Base-by-base conservation (phyloP, 2,113 vertebrate species). In the Hiodon tergisus region DNA sequence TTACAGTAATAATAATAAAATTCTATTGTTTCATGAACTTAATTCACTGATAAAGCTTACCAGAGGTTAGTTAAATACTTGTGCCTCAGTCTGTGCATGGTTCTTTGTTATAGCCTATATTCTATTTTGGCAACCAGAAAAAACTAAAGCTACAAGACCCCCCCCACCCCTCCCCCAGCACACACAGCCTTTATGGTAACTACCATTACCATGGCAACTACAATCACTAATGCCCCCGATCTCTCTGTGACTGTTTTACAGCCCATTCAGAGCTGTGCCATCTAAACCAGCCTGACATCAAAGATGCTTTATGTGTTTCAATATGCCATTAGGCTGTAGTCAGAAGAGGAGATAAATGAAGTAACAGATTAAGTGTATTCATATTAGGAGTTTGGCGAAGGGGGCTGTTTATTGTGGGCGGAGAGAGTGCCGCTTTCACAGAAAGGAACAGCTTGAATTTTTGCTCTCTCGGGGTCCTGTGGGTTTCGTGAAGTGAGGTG, bases 281-380 rank as follows among this genome's bases (percentile, higher is more conserved):
- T 70, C 77, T 69, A 69, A 72, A 72, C 63, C 77, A 50, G 79
- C 69, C 60, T 17, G 68, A 84, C 84, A 83, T 85, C 81, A 85
- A 84, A 86, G 81, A 73, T 73, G 63, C 68, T 80, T 78, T 72
- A 77, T 76, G 74, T 71, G 66, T 78, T 78, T 79, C 48, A 72
- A 73, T 67, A 60, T 69, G 53, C 63, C 78, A 79, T 86, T 84
- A 82, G 81, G 69, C 75, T 75, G 57, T 71, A 52, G 75, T 79
- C 63, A 47, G 76, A 79, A 71, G 73, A 76, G 69, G 78, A 65
- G 16, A 83, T 73, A 80, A 81, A 78, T 78, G 74, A 78, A 78
- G 73, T 74, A 68, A 71, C 74, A 78, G 77, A 77, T 84, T 81
- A 79, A 84, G 80, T 80, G 65, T 78, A 82, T 75, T 84, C 82